Conservation (phyloP, 2,888 invertebrate genomes). For the Melolontha melolontha region DNA sequence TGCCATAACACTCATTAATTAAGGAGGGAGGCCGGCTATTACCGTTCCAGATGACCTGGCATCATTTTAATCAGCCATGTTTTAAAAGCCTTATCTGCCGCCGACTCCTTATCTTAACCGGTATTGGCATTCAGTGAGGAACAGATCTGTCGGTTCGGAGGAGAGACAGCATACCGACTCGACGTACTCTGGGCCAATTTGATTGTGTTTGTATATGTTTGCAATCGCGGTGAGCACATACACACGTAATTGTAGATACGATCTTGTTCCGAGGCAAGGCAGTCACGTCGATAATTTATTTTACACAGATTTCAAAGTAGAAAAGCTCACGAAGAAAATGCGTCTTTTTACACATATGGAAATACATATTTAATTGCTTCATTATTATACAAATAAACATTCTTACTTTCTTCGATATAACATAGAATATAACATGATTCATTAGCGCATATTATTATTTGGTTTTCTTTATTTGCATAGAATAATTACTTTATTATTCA, state of each 20-base stretch:
- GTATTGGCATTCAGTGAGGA: not conserved
- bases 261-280: constrained; percentile 1
- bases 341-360: no score
- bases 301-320: no score
- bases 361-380: no score
- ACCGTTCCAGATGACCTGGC: constrained; percentile 56
- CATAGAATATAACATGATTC: no score
- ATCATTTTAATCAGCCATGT: constrained; percentile 51
- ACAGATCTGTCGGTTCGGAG: constrained; percentile 6
- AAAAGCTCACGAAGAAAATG: no score
- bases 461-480: no score
- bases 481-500: no score
- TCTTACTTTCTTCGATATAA: no score
- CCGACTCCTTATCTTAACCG: constrained; percentile 49
- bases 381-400: no score
- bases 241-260: constrained; percentile 19
- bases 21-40: constrained; percentile 53
- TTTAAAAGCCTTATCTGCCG: constrained; percentile 53
- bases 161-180: no score
- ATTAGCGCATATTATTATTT: no score
- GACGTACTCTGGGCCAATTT: not conserved
- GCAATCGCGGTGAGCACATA: not conserved
- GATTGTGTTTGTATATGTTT: constrained; percentile 36
- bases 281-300: not conserved
- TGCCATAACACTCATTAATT: constrained; percentile 55